A percentile compares a stretch with the other conserved stretches of the same genome.
phyloP scores from a whole-genome alignment of 2,113 vertebrate species.

The Odontesthes bonariensis region DNA sequence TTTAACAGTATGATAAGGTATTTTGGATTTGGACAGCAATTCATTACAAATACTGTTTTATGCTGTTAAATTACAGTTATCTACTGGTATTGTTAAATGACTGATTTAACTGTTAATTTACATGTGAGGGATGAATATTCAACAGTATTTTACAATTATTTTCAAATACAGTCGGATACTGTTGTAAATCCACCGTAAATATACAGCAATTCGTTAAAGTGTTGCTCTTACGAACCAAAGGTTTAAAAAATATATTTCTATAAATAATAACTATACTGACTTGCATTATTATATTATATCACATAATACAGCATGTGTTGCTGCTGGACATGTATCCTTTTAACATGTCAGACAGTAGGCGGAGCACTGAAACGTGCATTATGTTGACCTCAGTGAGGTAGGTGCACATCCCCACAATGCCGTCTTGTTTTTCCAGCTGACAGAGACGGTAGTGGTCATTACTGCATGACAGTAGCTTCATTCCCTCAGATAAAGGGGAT shows the following conservation, averaged over 20 bases:
- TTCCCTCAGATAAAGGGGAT: not conserved
- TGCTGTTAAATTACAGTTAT: too few species aligned
- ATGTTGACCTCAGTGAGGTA: not conserved
- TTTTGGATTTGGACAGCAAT: too few species aligned
- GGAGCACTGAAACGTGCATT: not conserved
- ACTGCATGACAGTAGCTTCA: constrained; percentile 17
- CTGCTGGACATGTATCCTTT: not conserved
- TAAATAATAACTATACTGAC: not conserved
- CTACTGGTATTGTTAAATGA: too few species aligned
- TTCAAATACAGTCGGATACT: too few species aligned
- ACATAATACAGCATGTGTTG: not conserved
- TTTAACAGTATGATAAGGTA: too few species aligned
- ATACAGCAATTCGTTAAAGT: too few species aligned
- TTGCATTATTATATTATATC: not conserved
- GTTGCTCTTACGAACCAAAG: not conserved
- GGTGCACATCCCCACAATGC: not conserved
- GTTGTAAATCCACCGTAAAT: too few species aligned
- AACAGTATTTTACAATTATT: too few species aligned
- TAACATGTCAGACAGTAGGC: not conserved
- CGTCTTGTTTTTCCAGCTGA: not conserved
- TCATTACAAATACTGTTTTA: too few species aligned
- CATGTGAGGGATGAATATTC: too few species aligned
- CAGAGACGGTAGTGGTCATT: not conserved
- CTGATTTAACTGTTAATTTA: too few species aligned
- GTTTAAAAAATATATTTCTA: not conserved